Percentiles rank a stretch among this genome's conserved stretches.
Evolutionary conservation across 30 jellyfish, hydroid and myxozoan species (phyloP).

Genomic region (Turritopsis rubra): DNA sequence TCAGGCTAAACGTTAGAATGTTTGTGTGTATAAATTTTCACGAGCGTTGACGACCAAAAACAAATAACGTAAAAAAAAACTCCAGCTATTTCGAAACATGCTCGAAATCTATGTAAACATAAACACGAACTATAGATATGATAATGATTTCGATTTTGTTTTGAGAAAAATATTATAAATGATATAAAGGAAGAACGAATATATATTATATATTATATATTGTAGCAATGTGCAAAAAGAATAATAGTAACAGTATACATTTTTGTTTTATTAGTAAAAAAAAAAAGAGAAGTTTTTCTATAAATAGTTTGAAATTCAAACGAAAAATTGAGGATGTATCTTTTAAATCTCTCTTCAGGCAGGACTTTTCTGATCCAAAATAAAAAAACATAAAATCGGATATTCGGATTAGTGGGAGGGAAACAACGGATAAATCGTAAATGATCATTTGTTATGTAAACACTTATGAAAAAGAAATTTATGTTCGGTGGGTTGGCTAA

Average conservation of each 20-base stretch:
- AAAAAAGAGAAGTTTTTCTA: neutral
- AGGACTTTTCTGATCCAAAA: neutral
- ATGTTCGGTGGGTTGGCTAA: neutral
- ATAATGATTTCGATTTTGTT: neutral
- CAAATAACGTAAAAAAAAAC: neutral
- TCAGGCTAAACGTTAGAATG: neutral
- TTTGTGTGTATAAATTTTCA: neutral
- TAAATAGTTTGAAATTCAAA: neutral
- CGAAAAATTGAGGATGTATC: neutral
- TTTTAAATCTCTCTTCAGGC: neutral
- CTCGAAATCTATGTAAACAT: neutral
- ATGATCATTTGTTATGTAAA: neutral
- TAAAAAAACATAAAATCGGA: neutral
- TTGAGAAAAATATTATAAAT: neutral
- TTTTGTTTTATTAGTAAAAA: too few species aligned
- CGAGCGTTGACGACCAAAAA: neutral
- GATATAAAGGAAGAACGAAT: neutral
- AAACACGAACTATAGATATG: neutral
- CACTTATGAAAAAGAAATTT: neutral
- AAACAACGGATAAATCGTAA: neutral
- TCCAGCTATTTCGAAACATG: neutral
- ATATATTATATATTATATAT: too few species aligned
- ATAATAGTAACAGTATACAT: neutral
- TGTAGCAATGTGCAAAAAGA: neutral
- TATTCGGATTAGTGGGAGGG: neutral